phyloP scores from a whole-genome alignment of 2,113 vertebrate genomes.

The Odontophorus gujanensis region DNA sequence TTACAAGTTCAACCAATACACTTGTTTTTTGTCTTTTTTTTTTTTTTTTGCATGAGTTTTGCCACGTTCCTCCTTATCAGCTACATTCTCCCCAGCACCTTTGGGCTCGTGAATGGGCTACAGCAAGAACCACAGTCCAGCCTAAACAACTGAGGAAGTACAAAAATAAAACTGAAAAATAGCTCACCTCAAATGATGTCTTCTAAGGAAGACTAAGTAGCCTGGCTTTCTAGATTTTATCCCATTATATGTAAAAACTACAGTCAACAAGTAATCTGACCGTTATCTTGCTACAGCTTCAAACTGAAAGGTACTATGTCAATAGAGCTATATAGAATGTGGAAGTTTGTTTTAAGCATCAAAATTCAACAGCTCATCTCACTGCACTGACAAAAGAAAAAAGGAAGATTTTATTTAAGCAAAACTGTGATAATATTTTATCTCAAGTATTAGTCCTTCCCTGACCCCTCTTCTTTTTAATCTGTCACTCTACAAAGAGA shows the following conservation, averaged over 20 bases:
- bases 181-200: accelerated
- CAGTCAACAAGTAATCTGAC: background rate
- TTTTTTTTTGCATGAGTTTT: background rate
- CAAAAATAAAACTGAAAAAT: background rate
- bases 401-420: background rate
- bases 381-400: background rate
- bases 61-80: background rate
- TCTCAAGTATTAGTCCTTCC: background rate
- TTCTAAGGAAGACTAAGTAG: background rate
- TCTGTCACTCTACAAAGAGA: accelerated
- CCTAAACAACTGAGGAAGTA: accelerated
- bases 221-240: background rate
- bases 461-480: background rate
- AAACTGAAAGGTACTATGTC: background rate
- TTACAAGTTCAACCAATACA: background rate
- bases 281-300: background rate
- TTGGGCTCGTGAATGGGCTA: background rate
- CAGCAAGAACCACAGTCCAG: background rate
- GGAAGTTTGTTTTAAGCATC: background rate
- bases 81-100: background rate
- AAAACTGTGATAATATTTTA: background rate
- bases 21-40: no score
- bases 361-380: background rate
- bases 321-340: accelerated
- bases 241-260: background rate